phyloP scores from a whole-genome alignment of 2,888 invertebrate species.

The Aelia acuminata region DNA sequence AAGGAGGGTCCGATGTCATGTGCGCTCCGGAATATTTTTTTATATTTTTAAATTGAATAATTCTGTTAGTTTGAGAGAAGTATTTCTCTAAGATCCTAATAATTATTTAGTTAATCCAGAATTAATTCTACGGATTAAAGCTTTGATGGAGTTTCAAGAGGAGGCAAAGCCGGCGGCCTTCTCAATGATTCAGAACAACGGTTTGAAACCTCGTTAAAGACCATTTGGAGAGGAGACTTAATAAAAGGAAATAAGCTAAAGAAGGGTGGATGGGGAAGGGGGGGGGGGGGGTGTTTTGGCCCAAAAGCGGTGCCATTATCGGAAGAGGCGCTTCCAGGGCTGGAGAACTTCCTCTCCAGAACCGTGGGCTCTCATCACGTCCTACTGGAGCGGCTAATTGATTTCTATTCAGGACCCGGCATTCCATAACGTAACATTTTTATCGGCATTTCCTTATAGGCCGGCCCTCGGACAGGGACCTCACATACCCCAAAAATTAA shows the following conservation, averaged over 20 bases:
- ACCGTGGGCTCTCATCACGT: slow-evolving; percentile 33
- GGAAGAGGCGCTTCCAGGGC: slow-evolving; percentile 29
- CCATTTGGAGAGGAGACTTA: slow-evolving; percentile 7
- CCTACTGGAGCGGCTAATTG: slow-evolving; percentile 44
- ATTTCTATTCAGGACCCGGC: slow-evolving; percentile 29
- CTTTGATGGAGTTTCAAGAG: not conserved
- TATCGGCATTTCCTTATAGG: slow-evolving; percentile 32
- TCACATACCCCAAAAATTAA: not conserved
- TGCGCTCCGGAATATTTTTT: too few relatives aligned
- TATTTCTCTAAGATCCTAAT: not conserved
- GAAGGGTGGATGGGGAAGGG: not conserved
- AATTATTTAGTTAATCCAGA: not conserved
- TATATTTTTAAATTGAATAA: too few relatives aligned
- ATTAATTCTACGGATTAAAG: not conserved
- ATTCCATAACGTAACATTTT: slow-evolving; percentile 44
- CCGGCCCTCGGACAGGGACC: not conserved
- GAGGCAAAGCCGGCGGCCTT: not conserved
- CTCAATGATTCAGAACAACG: slow-evolving; percentile 41
- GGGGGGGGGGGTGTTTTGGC: slow-evolving; percentile 26
- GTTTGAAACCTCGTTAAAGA: slow-evolving; percentile 26
- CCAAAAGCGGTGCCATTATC: slow-evolving; percentile 36
- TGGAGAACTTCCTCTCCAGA: not conserved
- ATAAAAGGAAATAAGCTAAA: slow-evolving; percentile 50
- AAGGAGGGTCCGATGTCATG: too few relatives aligned
- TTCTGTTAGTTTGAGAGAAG: too few relatives aligned